phyloP scores from a whole-genome alignment of 2,113 vertebrate genomes.

The Arizona elegans region DNA sequence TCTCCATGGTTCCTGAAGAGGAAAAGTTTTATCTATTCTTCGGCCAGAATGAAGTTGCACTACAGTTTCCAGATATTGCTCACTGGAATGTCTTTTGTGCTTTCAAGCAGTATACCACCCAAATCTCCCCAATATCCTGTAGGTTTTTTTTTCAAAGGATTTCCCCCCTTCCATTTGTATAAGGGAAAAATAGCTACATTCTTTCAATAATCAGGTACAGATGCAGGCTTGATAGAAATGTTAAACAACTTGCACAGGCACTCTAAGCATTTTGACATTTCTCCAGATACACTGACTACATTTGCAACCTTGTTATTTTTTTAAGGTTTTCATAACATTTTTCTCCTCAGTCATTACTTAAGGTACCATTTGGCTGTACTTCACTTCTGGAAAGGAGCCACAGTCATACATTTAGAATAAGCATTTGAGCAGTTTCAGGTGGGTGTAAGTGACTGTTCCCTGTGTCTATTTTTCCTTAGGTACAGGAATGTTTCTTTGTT shows the following conservation, averaged over 20 bases:
- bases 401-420: neutral
- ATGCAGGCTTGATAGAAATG: neutral
- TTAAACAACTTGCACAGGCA: neutral
- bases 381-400: neutral
- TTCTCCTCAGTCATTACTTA: neutral
- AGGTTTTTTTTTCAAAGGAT: neutral
- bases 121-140: neutral
- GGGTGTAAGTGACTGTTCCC: neutral
- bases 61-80: neutral
- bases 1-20: neutral
- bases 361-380: neutral
- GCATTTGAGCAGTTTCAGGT: neutral
- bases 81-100: neutral
- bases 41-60: neutral
- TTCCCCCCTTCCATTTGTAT: neutral
- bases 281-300: neutral
- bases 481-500: neutral
- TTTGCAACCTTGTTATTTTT: neutral
- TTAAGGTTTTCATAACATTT: neutral
- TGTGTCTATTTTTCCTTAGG: neutral
- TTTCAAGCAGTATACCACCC: neutral
- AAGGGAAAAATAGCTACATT: neutral
- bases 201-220: neutral
- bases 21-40: neutral
- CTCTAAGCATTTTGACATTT: neutral